Percentiles rank a stretch among this genome's conserved stretches.
phyloP scores from a whole-genome alignment of 2,888 invertebrate genomes.

The Idaea straminata region DNA sequence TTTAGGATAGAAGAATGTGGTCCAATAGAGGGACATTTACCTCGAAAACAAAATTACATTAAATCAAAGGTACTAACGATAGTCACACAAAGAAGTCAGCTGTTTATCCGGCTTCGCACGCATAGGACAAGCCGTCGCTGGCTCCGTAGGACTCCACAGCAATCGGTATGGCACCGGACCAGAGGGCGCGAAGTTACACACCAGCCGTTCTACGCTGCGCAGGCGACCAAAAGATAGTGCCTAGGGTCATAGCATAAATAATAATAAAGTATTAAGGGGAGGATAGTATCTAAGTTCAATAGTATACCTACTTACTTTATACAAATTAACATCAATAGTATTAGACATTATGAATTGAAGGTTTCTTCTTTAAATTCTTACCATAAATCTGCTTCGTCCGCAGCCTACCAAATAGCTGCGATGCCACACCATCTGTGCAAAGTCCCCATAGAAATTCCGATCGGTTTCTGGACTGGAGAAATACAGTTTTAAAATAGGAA shows the following conservation, averaged over 20 bases:
- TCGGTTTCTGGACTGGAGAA: constrained; percentile 36
- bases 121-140: constrained; percentile 51
- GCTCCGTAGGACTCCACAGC: constrained; percentile 51
- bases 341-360: too few species aligned
- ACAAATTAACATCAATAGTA: too few species aligned
- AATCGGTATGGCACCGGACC: constrained; percentile 46
- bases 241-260: constrained; percentile 17
- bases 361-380: too few species aligned
- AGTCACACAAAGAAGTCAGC: constrained; percentile 48
- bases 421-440: constrained; percentile 66
- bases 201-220: constrained; percentile 63
- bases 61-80: constrained; percentile 47
- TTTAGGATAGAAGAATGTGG: background rate
- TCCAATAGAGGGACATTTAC: too few species aligned
- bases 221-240: constrained; percentile 46
- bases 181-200: constrained; percentile 66
- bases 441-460: constrained; percentile 53
- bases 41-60: background rate
- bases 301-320: too few species aligned
- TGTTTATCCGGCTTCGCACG: constrained; percentile 41
- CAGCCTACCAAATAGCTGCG: constrained; percentile 69
- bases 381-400: constrained; percentile 68
- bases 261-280: background rate
- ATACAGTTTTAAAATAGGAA: constrained; percentile 4
- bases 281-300: too few species aligned